Conservation (phyloP, 37 sponge, comb jelly and placozoan species). For the Haliclona indistincta region DNA sequence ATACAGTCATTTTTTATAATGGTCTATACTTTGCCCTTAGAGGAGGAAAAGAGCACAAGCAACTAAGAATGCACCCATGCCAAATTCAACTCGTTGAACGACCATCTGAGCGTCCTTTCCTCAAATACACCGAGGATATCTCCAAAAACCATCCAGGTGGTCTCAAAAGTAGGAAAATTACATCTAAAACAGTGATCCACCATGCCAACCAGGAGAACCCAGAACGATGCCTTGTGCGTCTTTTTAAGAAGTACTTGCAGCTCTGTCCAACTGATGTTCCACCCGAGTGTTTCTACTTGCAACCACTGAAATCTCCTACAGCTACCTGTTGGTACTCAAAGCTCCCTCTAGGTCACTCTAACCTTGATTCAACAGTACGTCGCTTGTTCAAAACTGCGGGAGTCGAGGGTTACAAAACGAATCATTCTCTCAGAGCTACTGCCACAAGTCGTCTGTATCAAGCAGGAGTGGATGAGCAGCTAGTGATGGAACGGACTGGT, state of each 20-base stretch:
- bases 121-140: constrained; percentile 27
- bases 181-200: background rate
- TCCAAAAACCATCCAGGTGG: constrained; percentile 45
- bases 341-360: background rate
- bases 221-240: background rate
- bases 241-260: background rate
- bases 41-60: constrained; percentile 31
- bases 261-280: background rate
- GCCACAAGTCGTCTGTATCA: background rate
- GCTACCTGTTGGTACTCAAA: background rate
- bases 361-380: background rate
- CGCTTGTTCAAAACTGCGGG: background rate
- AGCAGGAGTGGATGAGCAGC: no score
- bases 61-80: constrained; percentile 21
- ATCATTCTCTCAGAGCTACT: background rate
- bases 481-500: constrained; percentile 14
- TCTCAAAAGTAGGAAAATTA: constrained; percentile 12
- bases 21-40: constrained; percentile 32
- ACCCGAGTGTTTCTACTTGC: constrained; percentile 1
- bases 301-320: background rate
- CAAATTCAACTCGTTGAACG: constrained; percentile 24
- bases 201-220: background rate
- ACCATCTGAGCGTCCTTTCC: constrained; percentile 5
- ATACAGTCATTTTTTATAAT: constrained; percentile 25
- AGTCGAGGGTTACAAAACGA: background rate